Conservation (phyloP, 2,113 vertebrate species). For the Nyctibius bracteatus region DNA sequence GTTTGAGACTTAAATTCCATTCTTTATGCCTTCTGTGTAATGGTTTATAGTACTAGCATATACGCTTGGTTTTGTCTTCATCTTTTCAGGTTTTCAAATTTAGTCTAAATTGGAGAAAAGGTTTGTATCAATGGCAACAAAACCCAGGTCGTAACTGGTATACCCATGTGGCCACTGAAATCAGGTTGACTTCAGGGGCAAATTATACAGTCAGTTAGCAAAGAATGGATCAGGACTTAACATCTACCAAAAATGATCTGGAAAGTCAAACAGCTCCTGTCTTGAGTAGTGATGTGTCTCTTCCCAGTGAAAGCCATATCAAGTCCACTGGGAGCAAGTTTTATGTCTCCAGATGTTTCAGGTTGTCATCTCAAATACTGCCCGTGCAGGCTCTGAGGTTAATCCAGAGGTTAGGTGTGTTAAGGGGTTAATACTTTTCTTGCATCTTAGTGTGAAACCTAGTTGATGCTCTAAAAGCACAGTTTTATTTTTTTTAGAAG, state of each 20-base stretch:
- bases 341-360: not conserved
- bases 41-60: not conserved
- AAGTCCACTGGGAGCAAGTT: not conserved
- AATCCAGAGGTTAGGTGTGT: not conserved
- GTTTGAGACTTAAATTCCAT: not conserved
- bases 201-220: not conserved
- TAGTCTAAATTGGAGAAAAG: not conserved
- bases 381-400: not conserved
- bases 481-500: not conserved
- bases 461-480: not conserved
- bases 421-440: not conserved
- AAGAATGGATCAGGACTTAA: not conserved
- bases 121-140: not conserved
- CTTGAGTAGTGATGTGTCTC: not conserved
- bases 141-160: not conserved
- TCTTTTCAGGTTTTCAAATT: not conserved
- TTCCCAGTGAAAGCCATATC: not conserved
- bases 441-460: not conserved
- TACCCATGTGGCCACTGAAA: rapidly evolving
- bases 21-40: not conserved
- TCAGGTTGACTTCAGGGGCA: not conserved
- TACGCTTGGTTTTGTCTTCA: not conserved
- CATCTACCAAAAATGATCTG: not conserved
- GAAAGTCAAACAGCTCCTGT: not conserved
- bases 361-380: not conserved